Base-by-base conservation (phyloP, 2,888 invertebrate genomes). In the Camponotus fellah region DNA sequence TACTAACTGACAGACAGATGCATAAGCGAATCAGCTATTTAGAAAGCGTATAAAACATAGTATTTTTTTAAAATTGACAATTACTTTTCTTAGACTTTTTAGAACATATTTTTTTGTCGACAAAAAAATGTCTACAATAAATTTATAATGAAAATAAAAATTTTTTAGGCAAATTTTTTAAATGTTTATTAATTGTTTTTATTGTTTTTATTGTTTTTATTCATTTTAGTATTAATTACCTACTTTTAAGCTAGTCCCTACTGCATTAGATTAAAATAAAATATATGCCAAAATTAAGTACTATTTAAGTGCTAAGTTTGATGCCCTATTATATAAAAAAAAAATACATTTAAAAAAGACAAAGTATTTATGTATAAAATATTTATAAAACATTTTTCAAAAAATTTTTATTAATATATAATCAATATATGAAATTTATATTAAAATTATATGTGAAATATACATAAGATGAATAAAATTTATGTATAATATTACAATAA, bases 1-100 rank as follows among this genome's bases (percentile, higher is more conserved):
- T 10, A 8, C 34, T n/a, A 37, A 64, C 56, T 26, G 32, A 43
- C 76, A 26, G 26, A 46, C 37, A 6, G 72, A 53, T 12, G 26
- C 26, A 64, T 68, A n/a, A 6, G 53, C 34, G 6, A 53, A 60
- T 32, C 14, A 26, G 58, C 40, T 10, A 62, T 80, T 83, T 65
- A 58, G n/a, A 49, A 49, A 49, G 60, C 4, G 10, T 40, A 43
- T 53, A 43, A 12, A 40, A 14, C n/a, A 76, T 1, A 9, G 3
- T 65, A 40, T 40, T 3, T 32, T 40, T 3, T 32, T 10, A 68
- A 46, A 43, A 43, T 14, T 43, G 43, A 21, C 37, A 74, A 74
- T 43, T 72, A 2, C 14, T 2, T 9, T 10, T 46, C 37, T 8
- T 2, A 37, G 3, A 65, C 3, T 66, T 0, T 62, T 34, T 76